These are phyloP conservation scores for Astatoreochromis straeleni DNA, from an alignment of 2,113 vertebrate species.

Conservation along the genomic window DNA sequence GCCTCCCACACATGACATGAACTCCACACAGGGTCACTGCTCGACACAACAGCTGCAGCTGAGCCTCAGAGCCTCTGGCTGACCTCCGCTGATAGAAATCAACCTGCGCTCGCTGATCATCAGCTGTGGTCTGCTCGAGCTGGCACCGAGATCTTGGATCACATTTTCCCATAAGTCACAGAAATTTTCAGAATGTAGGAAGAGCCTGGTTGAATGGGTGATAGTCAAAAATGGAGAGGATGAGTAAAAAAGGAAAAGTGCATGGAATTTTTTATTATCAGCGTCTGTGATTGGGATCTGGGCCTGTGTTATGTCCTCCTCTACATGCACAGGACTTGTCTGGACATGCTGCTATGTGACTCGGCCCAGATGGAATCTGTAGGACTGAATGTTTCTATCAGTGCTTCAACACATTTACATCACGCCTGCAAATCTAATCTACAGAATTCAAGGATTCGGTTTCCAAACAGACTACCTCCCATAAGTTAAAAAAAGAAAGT, in stretches of 20 bases:
- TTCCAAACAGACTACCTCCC: conserved; percentile 1
- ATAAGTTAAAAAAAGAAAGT: not conserved
- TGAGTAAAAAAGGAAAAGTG: conserved; percentile 2
- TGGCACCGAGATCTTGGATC: not conserved
- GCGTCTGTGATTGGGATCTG: conserved; percentile 30
- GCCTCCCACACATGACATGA: conserved; percentile 54
- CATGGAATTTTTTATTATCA: not conserved
- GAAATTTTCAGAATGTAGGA: not conserved
- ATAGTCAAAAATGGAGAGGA: not conserved
- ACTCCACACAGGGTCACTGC: conserved; percentile 58
- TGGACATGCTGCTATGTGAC: conserved; percentile 41
- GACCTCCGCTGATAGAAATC: conserved; percentile 5
- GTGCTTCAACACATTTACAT: conserved; percentile 49
- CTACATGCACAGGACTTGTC: conserved; percentile 26
- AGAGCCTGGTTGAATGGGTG: not conserved
- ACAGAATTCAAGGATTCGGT: not conserved
- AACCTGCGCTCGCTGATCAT: conserved; percentile 6
- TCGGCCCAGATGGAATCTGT: conserved; percentile 51
- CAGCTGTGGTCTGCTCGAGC: not conserved
- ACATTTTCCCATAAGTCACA: not conserved
- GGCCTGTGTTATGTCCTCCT: conserved; percentile 31
- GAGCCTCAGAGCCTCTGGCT: conserved; percentile 5
- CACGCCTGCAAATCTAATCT: conserved; percentile 54
- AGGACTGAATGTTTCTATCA: conserved; percentile 46
- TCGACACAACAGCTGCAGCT: conserved; percentile 46